Percentiles rank a stretch among this genome's conserved stretches.
Conservation (phyloP, 2,113 vertebrate genomes). For the Mustela nigripes region DNA sequence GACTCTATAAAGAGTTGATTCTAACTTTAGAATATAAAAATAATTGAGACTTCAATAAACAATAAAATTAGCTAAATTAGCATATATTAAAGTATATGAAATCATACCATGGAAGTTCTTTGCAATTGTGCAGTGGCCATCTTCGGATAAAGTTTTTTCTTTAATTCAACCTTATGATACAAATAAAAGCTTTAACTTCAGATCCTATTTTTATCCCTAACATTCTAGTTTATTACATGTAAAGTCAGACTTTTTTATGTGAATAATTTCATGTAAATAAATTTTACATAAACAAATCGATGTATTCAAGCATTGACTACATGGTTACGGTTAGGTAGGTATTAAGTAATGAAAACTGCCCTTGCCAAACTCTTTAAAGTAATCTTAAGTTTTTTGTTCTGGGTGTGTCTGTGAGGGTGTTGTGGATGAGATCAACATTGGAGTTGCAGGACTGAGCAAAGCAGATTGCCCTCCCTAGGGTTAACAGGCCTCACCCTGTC, state of each 20-base stretch:
- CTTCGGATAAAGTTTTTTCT: constrained; percentile 56
- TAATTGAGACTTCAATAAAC: constrained; percentile 17
- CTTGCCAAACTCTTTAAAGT: neutral
- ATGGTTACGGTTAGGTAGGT: neutral
- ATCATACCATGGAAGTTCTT: constrained; percentile 82
- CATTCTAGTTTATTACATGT: neutral
- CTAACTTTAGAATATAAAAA: constrained; percentile 36
- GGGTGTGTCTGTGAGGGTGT: no score
- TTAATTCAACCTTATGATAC: constrained; percentile 68
- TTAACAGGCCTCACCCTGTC: no score
- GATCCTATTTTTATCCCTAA: neutral
- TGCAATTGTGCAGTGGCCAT: constrained; percentile 90
- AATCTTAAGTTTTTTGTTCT: neutral
- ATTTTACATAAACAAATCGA: neutral
- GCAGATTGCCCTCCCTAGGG: no score
- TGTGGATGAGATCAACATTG: no score
- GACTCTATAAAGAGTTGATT: constrained; percentile 19
- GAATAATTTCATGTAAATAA: neutral
- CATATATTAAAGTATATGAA: neutral
- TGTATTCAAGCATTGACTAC: neutral
- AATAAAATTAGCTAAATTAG: constrained; percentile 32
- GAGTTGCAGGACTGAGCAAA: no score
- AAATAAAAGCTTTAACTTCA: constrained; percentile 54
- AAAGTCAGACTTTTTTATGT: neutral
- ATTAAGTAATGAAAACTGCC: neutral